Percentiles rank a stretch among this genome's conserved stretches.
Conservation (phyloP, 2,797 vertebrate species). For the Mareca penelope region DNA sequence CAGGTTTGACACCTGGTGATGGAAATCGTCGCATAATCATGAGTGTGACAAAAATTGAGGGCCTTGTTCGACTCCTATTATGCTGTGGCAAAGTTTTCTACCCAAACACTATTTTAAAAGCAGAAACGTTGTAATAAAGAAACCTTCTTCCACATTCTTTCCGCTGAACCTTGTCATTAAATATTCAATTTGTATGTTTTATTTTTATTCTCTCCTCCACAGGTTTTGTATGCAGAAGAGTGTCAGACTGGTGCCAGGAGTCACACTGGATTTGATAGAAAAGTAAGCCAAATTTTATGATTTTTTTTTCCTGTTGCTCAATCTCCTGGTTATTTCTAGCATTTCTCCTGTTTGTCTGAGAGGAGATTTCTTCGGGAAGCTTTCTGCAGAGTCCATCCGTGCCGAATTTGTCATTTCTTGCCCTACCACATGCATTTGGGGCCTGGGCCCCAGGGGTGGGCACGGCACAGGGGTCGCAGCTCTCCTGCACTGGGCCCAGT, state of each 20-base stretch:
- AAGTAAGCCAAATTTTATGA: constrained; percentile 84
- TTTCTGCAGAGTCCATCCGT: neutral
- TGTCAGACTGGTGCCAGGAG: constrained; percentile 95
- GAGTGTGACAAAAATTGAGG: neutral
- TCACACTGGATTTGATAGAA: constrained; percentile 97
- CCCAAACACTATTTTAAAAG: neutral
- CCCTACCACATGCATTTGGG: rapidly evolving
- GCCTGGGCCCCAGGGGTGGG: too few relatives aligned
- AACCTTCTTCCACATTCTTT: neutral
- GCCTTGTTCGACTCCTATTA: neutral
- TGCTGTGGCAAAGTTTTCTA: neutral
- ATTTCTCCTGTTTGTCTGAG: neutral
- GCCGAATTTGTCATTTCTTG: neutral
- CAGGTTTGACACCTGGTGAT: neutral
- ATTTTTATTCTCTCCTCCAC: constrained; percentile 27
- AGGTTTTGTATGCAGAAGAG: constrained; percentile 99
- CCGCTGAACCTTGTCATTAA: neutral
- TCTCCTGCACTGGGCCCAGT: too few relatives aligned
- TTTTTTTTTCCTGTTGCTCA: neutral
- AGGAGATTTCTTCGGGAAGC: neutral
- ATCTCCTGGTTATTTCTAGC: neutral
- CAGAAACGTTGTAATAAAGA: neutral
- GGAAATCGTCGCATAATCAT: neutral
- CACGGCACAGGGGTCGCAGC: too few relatives aligned
- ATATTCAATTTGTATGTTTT: neutral